Conservation (phyloP, 1,140 invertebrate genomes). For the Penaeus indicus region DNA sequence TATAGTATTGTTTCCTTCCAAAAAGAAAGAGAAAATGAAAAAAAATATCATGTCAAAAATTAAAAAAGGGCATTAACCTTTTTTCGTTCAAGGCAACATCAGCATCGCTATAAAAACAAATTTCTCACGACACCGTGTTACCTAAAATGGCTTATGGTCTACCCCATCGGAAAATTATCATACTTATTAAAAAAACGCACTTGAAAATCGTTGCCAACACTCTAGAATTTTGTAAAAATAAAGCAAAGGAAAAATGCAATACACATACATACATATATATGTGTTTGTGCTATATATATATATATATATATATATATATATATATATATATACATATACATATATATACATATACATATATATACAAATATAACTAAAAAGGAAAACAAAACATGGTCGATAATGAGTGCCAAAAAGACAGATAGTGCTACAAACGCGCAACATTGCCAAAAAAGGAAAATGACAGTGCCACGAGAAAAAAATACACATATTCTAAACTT, state of each 20-base stretch:
- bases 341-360: neutral
- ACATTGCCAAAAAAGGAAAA: neutral
- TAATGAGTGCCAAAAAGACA: neutral
- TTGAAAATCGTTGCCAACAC: too few relatives aligned
- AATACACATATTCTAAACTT: slow-evolving; percentile 7
- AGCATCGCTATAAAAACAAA: too few relatives aligned
- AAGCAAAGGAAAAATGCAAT: neutral
- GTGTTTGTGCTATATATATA: neutral
- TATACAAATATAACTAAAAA: neutral
- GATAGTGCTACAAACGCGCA: neutral
- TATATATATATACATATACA: neutral
- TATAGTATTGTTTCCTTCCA: too few relatives aligned
- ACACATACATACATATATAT: neutral
- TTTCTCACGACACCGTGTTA: too few relatives aligned
- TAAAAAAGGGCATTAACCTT: too few relatives aligned
- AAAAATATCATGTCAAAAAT: too few relatives aligned
- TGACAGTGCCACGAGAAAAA: neutral
- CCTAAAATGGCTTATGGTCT: too few relatives aligned
- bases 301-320: neutral
- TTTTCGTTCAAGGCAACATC: too few relatives aligned
- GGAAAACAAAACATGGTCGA: neutral
- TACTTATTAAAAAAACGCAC: too few relatives aligned
- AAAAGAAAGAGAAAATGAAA: too few relatives aligned
- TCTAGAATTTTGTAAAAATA: too few relatives aligned
- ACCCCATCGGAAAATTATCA: too few relatives aligned